Evolutionary conservation across 2,113 vertebrate genomes (phyloP), one percentile per base, ranked within the genome.

Genomic region (Coptodon bakossiorum): DNA sequence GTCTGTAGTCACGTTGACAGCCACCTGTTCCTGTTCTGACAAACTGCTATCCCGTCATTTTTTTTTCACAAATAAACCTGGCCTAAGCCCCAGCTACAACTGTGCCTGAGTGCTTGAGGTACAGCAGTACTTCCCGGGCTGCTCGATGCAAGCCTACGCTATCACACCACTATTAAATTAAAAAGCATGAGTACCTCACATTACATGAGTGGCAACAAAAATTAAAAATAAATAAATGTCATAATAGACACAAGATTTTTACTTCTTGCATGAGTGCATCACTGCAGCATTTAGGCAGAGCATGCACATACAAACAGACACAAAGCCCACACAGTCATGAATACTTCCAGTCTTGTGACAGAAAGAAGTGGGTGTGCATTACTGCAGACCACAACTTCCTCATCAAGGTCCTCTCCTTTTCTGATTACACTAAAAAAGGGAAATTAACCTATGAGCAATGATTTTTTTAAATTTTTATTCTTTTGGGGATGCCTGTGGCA

Each of bases 21-120:
- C 83, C 95, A 95, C 94, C 94, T 95, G 94, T 93, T 92, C 57
- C 88, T 81, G 63, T 86, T 82, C 81, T 29, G 87, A 90, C 34
- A 93, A 95, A 80, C 93, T 94, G 95, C 84, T 86, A 27, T 68
- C 78, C 89, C 91, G 85, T 91, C 86, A 88, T 8, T 84, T 66
- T 85, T 66, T 52, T 85, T 83, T 40, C 29, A 79, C 73, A 34
- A 17, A n/a, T 8, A 80, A 50, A 45, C n/a, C 61, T n/a, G 87
- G 5, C 40, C 43, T 63, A 3, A 10, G 34, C 24, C 17, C 4
- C 9, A 16, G 14, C 36, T 82, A 27, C 19, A 61, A 9, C 43
- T 43, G 61, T 61, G 27, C 22, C 68, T 31, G 34, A 68, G 19
- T 2, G 29, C 57, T 36, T 5, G 14, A 31, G 34, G 19, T 38